A percentile compares a stretch with the other conserved stretches of the same genome.
Conservation (phyloP, 1,140 invertebrate species). For the Drosophila sproati region DNA sequence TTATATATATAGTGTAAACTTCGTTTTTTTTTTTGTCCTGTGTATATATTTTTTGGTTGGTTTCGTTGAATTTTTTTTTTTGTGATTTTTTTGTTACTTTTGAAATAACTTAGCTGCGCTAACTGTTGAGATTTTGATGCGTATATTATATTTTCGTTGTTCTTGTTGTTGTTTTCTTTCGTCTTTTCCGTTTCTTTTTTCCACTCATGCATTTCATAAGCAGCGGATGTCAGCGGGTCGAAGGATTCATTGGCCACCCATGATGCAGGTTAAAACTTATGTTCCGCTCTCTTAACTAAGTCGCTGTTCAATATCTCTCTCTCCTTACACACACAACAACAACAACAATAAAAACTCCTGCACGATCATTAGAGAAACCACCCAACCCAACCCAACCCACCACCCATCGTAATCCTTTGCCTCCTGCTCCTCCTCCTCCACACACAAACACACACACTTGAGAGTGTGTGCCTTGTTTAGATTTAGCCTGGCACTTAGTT, state of each 20-base stretch:
- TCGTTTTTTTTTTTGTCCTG: neutral
- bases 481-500: too few relatives aligned
- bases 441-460: neutral
- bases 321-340: constrained; percentile 1
- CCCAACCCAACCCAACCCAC: too few relatives aligned
- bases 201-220: constrained; percentile 83
- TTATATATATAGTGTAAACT: neutral
- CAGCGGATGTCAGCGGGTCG: constrained; percentile 91
- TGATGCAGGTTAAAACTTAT: constrained; percentile 88
- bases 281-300: constrained; percentile 28
- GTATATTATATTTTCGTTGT: constrained; percentile 45
- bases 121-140: constrained; percentile 27
- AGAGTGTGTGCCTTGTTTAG: too few relatives aligned
- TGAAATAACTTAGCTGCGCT: constrained; percentile 27
- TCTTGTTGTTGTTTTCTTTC: constrained; percentile 52
- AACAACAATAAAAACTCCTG: constrained; percentile 5
- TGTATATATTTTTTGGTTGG: constrained; percentile 9
- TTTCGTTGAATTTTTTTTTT: constrained; percentile 2
- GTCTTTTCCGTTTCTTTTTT: constrained; percentile 62
- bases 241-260: constrained; percentile 91
- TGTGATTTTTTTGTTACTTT: constrained; percentile 19
- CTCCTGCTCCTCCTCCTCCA: neutral
- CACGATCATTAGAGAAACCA: constrained; percentile 18
- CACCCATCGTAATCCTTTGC: too few relatives aligned
- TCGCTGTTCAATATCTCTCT: neutral